Conservation (phyloP, 1,140 invertebrate genomes). For the Calliopsis andreniformis region DNA sequence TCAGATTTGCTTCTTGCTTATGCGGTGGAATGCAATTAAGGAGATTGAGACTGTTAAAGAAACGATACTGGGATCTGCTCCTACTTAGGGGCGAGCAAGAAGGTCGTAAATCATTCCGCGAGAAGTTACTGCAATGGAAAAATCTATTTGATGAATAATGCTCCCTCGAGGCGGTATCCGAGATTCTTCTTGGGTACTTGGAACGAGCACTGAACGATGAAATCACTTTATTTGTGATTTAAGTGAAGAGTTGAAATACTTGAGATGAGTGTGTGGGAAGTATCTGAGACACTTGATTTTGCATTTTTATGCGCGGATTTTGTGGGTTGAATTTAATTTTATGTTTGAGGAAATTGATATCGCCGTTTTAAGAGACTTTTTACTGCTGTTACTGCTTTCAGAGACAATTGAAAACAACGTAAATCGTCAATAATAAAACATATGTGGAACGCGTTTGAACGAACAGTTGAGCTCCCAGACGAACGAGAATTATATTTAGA, state of each 20-base stretch:
- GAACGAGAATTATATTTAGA: neutral
- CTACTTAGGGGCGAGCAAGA: neutral
- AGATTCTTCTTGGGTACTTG: neutral
- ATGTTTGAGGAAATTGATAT: too few species aligned
- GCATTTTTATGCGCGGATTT: too few species aligned
- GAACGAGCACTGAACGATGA: too few species aligned
- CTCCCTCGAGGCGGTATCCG: too few species aligned
- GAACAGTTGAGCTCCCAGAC: neutral
- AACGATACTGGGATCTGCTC: neutral
- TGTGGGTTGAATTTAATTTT: too few species aligned
- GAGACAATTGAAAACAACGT: neutral
- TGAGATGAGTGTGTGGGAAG: too few species aligned
- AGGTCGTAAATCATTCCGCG: conserved; percentile 19
- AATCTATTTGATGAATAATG: neutral
- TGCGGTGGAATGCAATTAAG: conserved; percentile 23
- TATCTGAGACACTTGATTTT: too few species aligned
- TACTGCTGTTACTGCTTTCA: neutral
- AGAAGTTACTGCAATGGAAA: neutral
- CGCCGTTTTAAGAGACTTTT: too few species aligned
- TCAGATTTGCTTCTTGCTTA: conserved; percentile 25
- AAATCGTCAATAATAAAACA: neutral
- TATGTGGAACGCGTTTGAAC: neutral
- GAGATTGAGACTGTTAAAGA: conserved; percentile 23
- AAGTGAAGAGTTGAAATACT: too few species aligned
- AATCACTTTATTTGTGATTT: too few species aligned